Evolutionary conservation across 1,140 invertebrate species (phyloP), one percentile per base, ranked within the genome.

Genomic region (Episyrphus balteatus): DNA sequence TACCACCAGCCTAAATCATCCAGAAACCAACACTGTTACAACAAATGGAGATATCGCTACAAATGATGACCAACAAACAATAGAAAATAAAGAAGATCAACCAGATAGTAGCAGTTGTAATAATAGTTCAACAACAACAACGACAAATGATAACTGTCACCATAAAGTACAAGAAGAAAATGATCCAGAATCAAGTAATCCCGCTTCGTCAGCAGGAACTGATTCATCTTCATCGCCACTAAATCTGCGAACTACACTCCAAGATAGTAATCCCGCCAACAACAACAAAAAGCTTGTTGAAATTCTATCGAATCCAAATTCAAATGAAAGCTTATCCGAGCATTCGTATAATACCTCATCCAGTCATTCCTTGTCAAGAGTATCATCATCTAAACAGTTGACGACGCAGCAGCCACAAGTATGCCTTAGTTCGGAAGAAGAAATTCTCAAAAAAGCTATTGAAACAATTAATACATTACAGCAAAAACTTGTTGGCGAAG

Each of bases 1-100:
- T 36, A 54, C 59, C 32, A 54, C 54, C 42, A 44, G 58, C 21
- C 48, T 66, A 46, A 54, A 51, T 47, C 51, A 51, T 42, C 30
- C 42, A 44, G n/a, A 42, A 43, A 32, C 33, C 18, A 33, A 18
- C 15, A 38, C 42, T 10, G 36, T 18, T 48, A 38, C 52, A 32
- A 19, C 48, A 1, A 48, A 52, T 33, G 40, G 48, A 21, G 51
- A 53, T 26, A 41, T 38, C 9, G 19, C 37, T 9, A 14, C 8
- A 18, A 41, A 5, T 19, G 8, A 15, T 7, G 21, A 26, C 15
- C 44, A 46, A 42, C 44, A 41, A 42, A 46, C 47, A 40, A 43
- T 38, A 34, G 19, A 17, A 44, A 50, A 14, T 11, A 41, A 49
- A 36, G 36, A 21, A 15, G 34, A 9, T 26, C 21, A 26, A 8